Evolutionary conservation across 92 coral and sea anemone genomes (phyloP).

Genomic region (Actinernus sp.): DNA sequence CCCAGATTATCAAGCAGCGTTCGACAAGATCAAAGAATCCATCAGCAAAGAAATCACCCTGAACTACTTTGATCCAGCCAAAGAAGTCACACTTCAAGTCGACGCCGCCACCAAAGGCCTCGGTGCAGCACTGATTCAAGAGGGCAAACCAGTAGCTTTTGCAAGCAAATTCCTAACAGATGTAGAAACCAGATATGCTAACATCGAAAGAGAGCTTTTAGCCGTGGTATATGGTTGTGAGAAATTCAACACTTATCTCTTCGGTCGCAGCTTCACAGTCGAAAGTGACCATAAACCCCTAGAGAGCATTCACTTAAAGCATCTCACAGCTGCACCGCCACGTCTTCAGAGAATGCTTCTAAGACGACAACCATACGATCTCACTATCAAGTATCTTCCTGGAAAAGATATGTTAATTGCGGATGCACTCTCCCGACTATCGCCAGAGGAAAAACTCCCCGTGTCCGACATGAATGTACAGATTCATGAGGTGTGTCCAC

Average conservation of each 20-base stretch:
- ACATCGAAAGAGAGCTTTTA: slow-evolving; percentile 44
- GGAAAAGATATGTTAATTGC: slow-evolving; percentile 31
- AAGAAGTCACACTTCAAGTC: slow-evolving; percentile 35
- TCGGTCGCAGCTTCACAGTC: slow-evolving; percentile 17
- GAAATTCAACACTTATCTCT: slow-evolving; percentile 30
- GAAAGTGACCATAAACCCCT: slow-evolving; percentile 31
- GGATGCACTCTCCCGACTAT: slow-evolving; percentile 40
- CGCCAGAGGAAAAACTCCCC: slow-evolving; percentile 16
- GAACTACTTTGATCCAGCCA: slow-evolving; percentile 24
- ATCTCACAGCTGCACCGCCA: slow-evolving; percentile 29
- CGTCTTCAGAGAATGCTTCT: slow-evolving; percentile 30
- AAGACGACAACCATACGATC: slow-evolving; percentile 32
- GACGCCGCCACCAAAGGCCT: slow-evolving; percentile 43
- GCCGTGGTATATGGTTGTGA: slow-evolving; percentile 51
- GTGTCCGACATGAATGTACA: slow-evolving; percentile 32
- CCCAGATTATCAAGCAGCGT: slow-evolving; percentile 29
- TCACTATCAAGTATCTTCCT: slow-evolving; percentile 24
- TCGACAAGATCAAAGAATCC: slow-evolving; percentile 26
- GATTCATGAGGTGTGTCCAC: slow-evolving; percentile 32
- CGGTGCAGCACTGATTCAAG: slow-evolving; percentile 34
- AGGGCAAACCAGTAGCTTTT: slow-evolving; percentile 39
- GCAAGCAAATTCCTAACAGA: slow-evolving; percentile 36
- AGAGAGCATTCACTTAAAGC: slow-evolving; percentile 21
- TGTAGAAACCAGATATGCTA: slow-evolving; percentile 38
- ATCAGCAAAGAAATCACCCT: slow-evolving; percentile 35